Evolutionary conservation across 2,113 vertebrate genomes (phyloP).

Genomic region (Phalacrocorax pelagicus): DNA sequence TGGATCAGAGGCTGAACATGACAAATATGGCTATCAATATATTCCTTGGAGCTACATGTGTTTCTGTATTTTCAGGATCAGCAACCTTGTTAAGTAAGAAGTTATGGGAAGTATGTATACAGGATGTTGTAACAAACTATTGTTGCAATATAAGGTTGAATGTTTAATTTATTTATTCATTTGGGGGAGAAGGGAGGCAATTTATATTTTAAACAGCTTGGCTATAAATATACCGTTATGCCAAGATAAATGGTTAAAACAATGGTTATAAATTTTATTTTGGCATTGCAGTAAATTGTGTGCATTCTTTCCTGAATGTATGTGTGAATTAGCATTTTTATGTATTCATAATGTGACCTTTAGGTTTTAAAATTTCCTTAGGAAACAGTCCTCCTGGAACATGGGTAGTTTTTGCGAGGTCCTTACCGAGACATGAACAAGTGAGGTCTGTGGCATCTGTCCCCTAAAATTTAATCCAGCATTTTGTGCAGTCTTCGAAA

Average conservation of each 20-base stretch:
- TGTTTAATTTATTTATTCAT: conserved; percentile 36
- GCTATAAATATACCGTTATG: neutral
- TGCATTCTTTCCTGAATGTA: conserved; percentile 3
- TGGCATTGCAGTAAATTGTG: conserved; percentile 18
- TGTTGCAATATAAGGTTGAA: neutral
- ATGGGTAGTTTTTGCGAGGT: neutral
- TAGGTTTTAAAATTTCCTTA: conserved; percentile 5
- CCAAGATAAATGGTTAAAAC: conserved; percentile 32
- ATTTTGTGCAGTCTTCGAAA: neutral
- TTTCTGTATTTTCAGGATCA: conserved; percentile 42
- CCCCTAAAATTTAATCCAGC: neutral
- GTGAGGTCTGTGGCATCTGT: neutral
- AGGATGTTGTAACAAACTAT: neutral
- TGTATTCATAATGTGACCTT: conserved; percentile 21
- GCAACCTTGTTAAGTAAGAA: conserved; percentile 35
- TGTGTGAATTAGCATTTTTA: conserved; percentile 31
- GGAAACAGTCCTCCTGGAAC: neutral
- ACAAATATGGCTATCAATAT: conserved; percentile 35
- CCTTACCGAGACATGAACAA: neutral
- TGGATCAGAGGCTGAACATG: conserved; percentile 21
- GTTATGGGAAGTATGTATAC: neutral
- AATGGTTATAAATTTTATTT: conserved; percentile 22
- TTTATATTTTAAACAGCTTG: conserved; percentile 27
- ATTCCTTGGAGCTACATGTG: conserved; percentile 21
- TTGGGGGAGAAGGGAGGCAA: neutral